A percentile compares a stretch with the other conserved stretches of the same genome.
These are phyloP conservation scores for Neocrepidodera transversa DNA, from an alignment of 2,888 invertebrate genomes.

Conservation along the genomic window DNA sequence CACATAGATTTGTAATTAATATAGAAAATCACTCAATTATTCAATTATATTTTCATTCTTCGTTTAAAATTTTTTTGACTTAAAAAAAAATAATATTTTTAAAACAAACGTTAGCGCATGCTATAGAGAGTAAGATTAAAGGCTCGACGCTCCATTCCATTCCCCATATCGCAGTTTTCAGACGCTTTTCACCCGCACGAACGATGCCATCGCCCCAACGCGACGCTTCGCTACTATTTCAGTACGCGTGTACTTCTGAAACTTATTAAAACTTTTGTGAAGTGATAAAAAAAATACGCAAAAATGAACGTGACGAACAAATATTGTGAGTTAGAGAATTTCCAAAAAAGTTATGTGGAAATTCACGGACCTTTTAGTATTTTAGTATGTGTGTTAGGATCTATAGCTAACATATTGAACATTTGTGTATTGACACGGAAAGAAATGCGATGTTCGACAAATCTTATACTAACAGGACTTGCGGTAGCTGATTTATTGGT, in stretches of 20 bases:
- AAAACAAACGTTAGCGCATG: too few relatives aligned
- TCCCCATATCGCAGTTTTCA: neutral
- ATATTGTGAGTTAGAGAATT: conserved; percentile 64
- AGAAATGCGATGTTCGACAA: conserved; percentile 92
- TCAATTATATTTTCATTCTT: too few relatives aligned
- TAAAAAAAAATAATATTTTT: too few relatives aligned
- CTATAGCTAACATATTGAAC: conserved; percentile 88
- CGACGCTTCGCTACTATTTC: neutral
- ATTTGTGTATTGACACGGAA: conserved; percentile 87
- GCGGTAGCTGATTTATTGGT: conserved; percentile 96
- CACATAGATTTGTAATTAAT: too few relatives aligned
- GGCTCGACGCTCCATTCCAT: too few relatives aligned
- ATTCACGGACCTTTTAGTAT: conserved; percentile 87
- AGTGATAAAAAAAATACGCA: neutral
- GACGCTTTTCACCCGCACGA: neutral
- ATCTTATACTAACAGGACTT: conserved; percentile 87
- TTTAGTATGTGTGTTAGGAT: conserved; percentile 87
- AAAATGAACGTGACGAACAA: conserved; percentile 17
- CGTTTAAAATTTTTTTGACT: too few relatives aligned
- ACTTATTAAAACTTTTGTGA: neutral
- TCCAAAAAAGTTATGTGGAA: conserved; percentile 71
- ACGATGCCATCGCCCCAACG: neutral
- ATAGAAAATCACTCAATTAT: too few relatives aligned
- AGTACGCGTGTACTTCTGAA: neutral
- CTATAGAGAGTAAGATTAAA: too few relatives aligned